Evolutionary conservation across 2,888 invertebrate genomes (phyloP), one percentile per base, ranked within the genome.

Genomic region (Platypus cylindrus): DNA sequence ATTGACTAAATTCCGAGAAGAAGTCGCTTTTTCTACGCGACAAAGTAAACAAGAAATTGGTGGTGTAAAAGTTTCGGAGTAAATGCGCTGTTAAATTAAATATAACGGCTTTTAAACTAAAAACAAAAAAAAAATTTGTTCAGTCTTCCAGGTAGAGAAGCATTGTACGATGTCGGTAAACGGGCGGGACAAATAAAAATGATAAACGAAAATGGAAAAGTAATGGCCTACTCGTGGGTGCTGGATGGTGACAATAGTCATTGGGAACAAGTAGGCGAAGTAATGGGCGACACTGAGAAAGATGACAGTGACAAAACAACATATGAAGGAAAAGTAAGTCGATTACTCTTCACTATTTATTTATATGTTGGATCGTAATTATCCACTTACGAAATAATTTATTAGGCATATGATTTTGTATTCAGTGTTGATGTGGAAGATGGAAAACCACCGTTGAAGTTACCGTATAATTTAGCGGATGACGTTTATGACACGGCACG

Each of bases 401-500:
- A 54, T 37, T 49, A 73, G 68, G 82, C 87, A 52, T 97, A 93
- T 55, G 97, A 97, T 64, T 94, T 75, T 62, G 93, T 95, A 17
- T 95, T 97, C 60, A 81, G 77, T 45, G 89, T 97, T n/a, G 94
- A 94, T 51, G 80, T 95, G 35, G 85, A 91, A 53, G 93, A 93
- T 53, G 87, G 84, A 1, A 75, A 75, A 30, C 86, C 87, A 0
- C 76, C 89, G 0, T 65, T 94, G 12, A 91, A 95, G 58, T 65
- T 97, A 44, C 93, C 94, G 0, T 97, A 80, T 59, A 93, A 97
- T 61, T 71, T 70, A 39, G 75, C 71, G 13, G 87, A 97, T 47
- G 93, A 97, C 63, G 91, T 94, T 0, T 95, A 90, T 81, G 68
- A 73, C 32, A 84, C 82, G 1, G 94, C 97, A 0, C 89, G 95